Conservation (phyloP, 1,140 invertebrate species). For the Rhopalosiphum padi region DNA sequence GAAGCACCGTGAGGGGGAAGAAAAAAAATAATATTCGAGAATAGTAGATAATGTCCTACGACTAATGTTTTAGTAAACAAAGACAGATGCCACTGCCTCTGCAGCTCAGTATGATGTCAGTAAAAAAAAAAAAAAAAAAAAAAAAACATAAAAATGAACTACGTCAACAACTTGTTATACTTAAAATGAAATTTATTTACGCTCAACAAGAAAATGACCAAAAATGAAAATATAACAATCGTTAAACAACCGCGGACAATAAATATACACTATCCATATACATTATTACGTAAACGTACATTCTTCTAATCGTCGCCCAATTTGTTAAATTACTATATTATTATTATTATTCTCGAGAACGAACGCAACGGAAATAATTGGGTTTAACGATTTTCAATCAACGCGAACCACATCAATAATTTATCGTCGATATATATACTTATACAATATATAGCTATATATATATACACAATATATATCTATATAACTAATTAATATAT, state of each 20-base stretch:
- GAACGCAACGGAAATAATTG: constrained; percentile 14
- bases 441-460: not conserved
- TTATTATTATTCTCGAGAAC: not conserved
- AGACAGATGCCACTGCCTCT: not conserved
- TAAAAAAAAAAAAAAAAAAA: not conserved
- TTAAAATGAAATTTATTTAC: constrained; percentile 42
- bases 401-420: not conserved
- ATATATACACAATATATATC: not conserved
- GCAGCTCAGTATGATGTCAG: not conserved
- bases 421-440: not conserved
- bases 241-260: not conserved
- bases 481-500: constrained; percentile 19
- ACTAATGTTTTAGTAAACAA: constrained; percentile 8
- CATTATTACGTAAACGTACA: not conserved
- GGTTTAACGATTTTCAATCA: constrained; percentile 24
- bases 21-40: not conserved
- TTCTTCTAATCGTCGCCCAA: constrained; percentile 1
- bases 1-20: not conserved
- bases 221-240: constrained; percentile 28
- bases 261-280: not conserved
- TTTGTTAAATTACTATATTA: constrained; percentile 27
- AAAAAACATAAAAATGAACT: not conserved
- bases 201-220: constrained; percentile 19
- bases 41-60: not conserved
- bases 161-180: constrained; percentile 2